Conservation (phyloP, 2,113 vertebrate genomes). For the Ornithorhynchus anatinus region DNA sequence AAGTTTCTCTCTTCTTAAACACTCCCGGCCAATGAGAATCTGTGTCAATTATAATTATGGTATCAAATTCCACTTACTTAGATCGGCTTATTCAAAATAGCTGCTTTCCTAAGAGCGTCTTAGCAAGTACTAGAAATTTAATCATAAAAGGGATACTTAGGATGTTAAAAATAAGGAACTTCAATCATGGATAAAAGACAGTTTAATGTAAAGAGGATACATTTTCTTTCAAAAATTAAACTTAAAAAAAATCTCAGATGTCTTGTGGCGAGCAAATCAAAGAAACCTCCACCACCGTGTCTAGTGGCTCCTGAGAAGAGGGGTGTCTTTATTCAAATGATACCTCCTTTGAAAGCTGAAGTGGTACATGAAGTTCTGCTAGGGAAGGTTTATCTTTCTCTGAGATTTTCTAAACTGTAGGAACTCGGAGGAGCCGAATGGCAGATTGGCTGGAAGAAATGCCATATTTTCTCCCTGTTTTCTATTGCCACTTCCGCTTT, state of each 20-base stretch:
- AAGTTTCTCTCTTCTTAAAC: neutral
- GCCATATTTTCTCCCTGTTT: slow-evolving; percentile 21
- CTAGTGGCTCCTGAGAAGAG: slow-evolving; percentile 61
- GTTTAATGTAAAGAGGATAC: slow-evolving; percentile 47
- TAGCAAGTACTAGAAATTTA: slow-evolving; percentile 25
- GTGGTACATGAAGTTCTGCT: slow-evolving; percentile 43
- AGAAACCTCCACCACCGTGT: slow-evolving; percentile 42
- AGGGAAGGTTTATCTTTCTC: slow-evolving; percentile 30
- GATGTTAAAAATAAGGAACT: slow-evolving; percentile 33
- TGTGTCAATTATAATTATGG: slow-evolving; percentile 21
- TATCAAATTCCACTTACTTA: neutral
- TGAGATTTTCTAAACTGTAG: slow-evolving; percentile 60
- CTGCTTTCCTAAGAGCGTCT: slow-evolving; percentile 10
- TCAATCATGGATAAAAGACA: slow-evolving; percentile 22
- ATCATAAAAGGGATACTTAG: slow-evolving; percentile 26
- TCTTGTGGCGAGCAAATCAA: slow-evolving; percentile 63
- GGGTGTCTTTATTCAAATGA: slow-evolving; percentile 68
- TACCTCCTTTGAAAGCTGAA: slow-evolving; percentile 51
- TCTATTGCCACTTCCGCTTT: neutral
- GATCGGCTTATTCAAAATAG: neutral
- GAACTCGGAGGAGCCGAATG: slow-evolving; percentile 53
- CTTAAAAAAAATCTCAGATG: slow-evolving; percentile 36
- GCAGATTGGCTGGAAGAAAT: slow-evolving; percentile 46
- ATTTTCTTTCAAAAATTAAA: slow-evolving; percentile 44
- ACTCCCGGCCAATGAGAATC: neutral